phyloP scores from a whole-genome alignment of 2,888 invertebrate species.

The Cyclophora albipunctata region DNA sequence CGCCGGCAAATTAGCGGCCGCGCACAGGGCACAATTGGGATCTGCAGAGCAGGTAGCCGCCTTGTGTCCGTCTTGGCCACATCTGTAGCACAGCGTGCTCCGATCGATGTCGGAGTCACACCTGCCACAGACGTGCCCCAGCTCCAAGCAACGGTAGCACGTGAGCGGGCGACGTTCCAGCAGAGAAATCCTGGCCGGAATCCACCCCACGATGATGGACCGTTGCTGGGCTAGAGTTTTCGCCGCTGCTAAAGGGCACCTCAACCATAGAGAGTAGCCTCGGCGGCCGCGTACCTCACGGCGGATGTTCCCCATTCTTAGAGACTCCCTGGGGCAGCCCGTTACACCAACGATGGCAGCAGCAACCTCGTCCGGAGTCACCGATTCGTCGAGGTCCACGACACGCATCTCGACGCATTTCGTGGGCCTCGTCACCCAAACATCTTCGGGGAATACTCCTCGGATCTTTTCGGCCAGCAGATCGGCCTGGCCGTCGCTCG shows the following conservation, averaged over 20 bases:
- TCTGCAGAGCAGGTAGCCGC: background rate
- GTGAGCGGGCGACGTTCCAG: background rate
- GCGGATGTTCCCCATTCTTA: background rate
- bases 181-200: slow-evolving; percentile 1
- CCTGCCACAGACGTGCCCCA: slow-evolving; percentile 10
- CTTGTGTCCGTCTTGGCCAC: slow-evolving; percentile 1
- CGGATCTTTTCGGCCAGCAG: too few species aligned
- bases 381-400: background rate
- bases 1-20: background rate
- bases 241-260: background rate
- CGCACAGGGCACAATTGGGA: slow-evolving; percentile 1
- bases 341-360: background rate
- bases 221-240: background rate
- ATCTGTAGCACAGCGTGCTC: slow-evolving; percentile 10
- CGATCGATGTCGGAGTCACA: slow-evolving; percentile 5
- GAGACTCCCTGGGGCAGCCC: background rate
- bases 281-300: too few species aligned
- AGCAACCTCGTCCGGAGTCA: background rate
- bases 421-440: background rate
- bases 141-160: slow-evolving; percentile 3
- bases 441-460: background rate
- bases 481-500: too few species aligned
- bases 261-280: background rate
- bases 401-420: background rate
- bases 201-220: background rate